Conservation (phyloP, 2,888 invertebrate species). For the Mesorhabditis spiculigera region DNA sequence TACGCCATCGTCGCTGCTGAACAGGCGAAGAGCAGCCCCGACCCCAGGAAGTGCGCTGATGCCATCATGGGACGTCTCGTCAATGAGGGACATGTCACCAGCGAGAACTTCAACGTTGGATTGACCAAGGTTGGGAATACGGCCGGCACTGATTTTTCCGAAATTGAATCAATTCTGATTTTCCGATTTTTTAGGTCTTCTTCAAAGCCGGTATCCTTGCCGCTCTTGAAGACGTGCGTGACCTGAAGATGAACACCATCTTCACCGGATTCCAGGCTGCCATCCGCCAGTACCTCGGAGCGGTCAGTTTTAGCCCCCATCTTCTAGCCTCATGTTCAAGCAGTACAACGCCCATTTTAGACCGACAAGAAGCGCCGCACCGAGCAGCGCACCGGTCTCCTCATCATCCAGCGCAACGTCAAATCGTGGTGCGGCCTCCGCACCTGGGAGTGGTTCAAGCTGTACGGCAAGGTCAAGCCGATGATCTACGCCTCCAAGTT, state of each 20-base stretch:
- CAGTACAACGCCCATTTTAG: not conserved
- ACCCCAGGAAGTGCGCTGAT: constrained; percentile 50
- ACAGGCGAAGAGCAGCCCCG: constrained; percentile 49
- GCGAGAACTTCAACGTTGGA: constrained; percentile 68
- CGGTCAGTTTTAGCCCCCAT: not conserved
- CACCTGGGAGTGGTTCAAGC: constrained; percentile 71
- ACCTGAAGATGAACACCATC: constrained; percentile 90
- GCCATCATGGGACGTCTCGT: constrained; percentile 71
- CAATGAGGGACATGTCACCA: constrained; percentile 72
- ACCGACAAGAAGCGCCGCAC: constrained; percentile 48
- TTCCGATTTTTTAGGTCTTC: constrained; percentile 69
- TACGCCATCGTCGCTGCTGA: constrained; percentile 62
- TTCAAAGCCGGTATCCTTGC: constrained; percentile 99
- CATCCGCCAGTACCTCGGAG: constrained; percentile 41
- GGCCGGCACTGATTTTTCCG: constrained; percentile 16
- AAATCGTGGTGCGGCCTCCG: constrained; percentile 55
- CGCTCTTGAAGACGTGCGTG: constrained; percentile 99
- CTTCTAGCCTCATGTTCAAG: no score
- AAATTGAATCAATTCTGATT: not conserved
- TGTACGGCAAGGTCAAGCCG: constrained; percentile 52
- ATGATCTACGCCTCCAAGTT: constrained; percentile 55
- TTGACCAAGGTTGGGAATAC: constrained; percentile 38
- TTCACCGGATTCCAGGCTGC: constrained; percentile 76
- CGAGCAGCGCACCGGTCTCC: constrained; percentile 66
- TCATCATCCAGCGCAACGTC: constrained; percentile 55